These are phyloP conservation scores for Falcaria lacertinaria DNA, from an alignment of 2,888 invertebrate species.

Conservation along the genomic window DNA sequence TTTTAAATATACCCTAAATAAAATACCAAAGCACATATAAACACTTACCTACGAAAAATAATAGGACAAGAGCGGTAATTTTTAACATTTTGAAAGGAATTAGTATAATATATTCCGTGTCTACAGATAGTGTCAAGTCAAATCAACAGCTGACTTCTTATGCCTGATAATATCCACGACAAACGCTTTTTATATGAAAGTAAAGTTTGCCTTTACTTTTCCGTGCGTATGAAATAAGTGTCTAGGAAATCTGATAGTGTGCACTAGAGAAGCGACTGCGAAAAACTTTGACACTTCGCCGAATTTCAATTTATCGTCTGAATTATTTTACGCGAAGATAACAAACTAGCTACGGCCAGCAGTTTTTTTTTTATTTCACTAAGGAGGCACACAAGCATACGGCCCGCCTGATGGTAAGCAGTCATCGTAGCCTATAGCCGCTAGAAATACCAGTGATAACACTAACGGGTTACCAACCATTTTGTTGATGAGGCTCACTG, in stretches of 20 bases:
- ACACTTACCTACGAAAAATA: constrained; percentile 66
- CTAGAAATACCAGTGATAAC: too few relatives aligned
- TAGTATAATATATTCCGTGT: constrained; percentile 6
- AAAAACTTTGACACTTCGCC: too few relatives aligned
- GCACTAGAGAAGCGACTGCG: not conserved
- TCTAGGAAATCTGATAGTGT: not conserved
- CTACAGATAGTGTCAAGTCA: constrained; percentile 35
- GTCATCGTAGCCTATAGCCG: too few relatives aligned
- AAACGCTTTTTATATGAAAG: constrained; percentile 49
- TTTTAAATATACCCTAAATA: too few relatives aligned
- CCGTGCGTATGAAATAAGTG: not conserved
- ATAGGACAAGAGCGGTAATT: constrained; percentile 51
- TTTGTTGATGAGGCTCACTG: too few relatives aligned
- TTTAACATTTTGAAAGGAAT: constrained; percentile 60
- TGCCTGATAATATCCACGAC: constrained; percentile 23
- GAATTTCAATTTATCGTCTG: too few relatives aligned
- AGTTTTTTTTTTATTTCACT: too few relatives aligned
- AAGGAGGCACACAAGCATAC: too few relatives aligned
- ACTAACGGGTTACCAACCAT: too few relatives aligned
- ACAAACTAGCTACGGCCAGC: too few relatives aligned
- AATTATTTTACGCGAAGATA: too few relatives aligned
- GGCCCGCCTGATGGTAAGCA: too few relatives aligned
- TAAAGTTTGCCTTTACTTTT: constrained; percentile 34
- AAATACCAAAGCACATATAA: constrained; percentile 5
- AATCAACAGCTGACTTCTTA: constrained; percentile 25